phyloP scores from a whole-genome alignment of 92 coral and sea anemone genomes.

The Epizoanthus scotinus region DNA sequence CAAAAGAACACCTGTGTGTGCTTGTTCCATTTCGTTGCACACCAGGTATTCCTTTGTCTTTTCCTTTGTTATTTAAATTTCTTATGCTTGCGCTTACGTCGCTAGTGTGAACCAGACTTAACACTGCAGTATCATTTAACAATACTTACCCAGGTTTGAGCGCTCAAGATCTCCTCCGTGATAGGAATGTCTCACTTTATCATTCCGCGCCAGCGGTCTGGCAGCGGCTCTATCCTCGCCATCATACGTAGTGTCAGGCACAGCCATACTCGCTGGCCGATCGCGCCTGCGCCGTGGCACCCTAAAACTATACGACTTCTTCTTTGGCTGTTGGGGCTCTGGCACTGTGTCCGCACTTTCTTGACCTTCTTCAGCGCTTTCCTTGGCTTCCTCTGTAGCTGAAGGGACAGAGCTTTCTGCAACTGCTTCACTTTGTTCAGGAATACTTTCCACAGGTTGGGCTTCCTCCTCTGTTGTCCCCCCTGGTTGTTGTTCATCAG shows the following conservation, averaged over 20 bases:
- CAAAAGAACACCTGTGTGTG: too few species aligned
- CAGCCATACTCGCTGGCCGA: conserved; percentile 80
- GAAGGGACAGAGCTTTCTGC: conserved; percentile 39
- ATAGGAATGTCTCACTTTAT: conserved; percentile 72
- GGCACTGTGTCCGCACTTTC: background rate
- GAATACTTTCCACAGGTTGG: conserved; percentile 25
- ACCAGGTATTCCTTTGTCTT: too few species aligned
- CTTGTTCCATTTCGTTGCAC: too few species aligned
- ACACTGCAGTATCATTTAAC: background rate
- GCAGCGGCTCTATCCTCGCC: background rate
- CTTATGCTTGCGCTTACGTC: too few species aligned
- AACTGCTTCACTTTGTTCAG: conserved; percentile 37
- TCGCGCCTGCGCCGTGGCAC: conserved; percentile 46
- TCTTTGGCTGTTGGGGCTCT: background rate
- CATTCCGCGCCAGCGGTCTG: conserved; percentile 52
- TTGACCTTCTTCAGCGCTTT: conserved; percentile 9
- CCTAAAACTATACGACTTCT: conserved; percentile 4
- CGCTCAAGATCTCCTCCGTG: conserved; percentile 80
- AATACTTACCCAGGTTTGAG: conserved; percentile 59
- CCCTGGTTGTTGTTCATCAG: conserved; percentile 25
- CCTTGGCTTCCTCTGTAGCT: conserved; percentile 32
- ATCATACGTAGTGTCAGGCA: conserved; percentile 51
- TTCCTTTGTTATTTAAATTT: too few species aligned
- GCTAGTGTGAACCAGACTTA: too few species aligned
- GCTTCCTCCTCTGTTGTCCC: conserved; percentile 25